Evolutionary conservation across 2,113 vertebrate genomes (phyloP).

Genomic region (Heterotilapia buettikoferi): DNA sequence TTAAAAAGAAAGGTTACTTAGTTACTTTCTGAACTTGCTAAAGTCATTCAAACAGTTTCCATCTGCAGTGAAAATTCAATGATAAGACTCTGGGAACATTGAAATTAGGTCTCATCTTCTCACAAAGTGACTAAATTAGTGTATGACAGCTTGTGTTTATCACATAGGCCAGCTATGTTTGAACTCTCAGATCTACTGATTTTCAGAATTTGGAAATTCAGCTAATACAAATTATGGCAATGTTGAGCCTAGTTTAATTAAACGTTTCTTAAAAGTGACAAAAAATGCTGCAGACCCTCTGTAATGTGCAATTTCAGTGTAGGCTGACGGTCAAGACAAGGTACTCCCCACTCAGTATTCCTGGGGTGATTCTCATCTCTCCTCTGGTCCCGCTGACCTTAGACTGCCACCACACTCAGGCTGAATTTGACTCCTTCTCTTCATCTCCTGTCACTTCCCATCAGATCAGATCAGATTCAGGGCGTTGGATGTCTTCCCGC

Average conservation of each 20-base stretch:
- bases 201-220: background rate
- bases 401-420: constrained; percentile 12
- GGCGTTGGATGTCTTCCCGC: constrained; percentile 19
- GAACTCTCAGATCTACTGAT: background rate
- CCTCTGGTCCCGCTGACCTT: constrained; percentile 13
- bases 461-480: constrained; percentile 47
- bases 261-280: background rate
- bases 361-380: background rate
- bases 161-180: background rate
- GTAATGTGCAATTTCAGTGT: background rate
- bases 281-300: background rate
- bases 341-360: constrained; percentile 10
- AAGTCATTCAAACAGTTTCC: background rate
- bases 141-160: background rate
- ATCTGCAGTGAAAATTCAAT: background rate
- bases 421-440: constrained; percentile 25
- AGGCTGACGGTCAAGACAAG: background rate
- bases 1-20: background rate
- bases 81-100: background rate
- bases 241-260: background rate
- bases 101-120: background rate
- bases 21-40: background rate
- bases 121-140: background rate
- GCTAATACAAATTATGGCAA: background rate
- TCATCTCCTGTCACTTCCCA: constrained; percentile 40